phyloP scores from a whole-genome alignment of 2,888 invertebrate genomes.

The Microplitis deprimator region DNA sequence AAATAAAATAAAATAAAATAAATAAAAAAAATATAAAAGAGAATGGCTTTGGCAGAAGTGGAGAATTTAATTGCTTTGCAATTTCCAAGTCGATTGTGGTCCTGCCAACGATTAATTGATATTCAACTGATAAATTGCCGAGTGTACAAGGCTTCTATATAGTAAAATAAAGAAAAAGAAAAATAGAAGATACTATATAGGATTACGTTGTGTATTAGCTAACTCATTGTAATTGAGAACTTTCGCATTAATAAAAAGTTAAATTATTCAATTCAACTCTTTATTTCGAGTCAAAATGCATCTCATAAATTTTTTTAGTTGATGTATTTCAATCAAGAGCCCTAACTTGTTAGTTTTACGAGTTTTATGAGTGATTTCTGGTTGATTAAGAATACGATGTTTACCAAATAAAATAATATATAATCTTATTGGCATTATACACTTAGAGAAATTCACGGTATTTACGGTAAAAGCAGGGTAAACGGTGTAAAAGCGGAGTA shows the following conservation, averaged over 20 bases:
- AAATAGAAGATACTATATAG: not conserved
- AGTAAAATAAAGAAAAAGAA: not conserved
- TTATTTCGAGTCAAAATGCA: too few species aligned
- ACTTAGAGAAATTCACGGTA: too few species aligned
- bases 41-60: conserved; percentile 11
- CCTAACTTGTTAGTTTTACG: too few species aligned
- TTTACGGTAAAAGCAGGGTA: too few species aligned
- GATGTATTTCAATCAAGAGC: too few species aligned
- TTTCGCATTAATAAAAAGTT: not conserved
- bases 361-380: too few species aligned
- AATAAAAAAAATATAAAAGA: not conserved
- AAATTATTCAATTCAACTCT: not conserved
- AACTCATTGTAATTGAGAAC: not conserved
- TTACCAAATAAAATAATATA: too few species aligned
- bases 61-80: conserved; percentile 33
- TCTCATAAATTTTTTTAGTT: too few species aligned
- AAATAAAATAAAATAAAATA: not conserved
- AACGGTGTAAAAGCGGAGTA: too few species aligned
- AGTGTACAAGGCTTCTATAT: conserved; percentile 6
- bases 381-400: too few species aligned
- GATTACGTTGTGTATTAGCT: not conserved
- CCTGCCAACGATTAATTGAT: conserved; percentile 22
- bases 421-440: too few species aligned
- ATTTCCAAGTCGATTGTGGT: conserved; percentile 25
- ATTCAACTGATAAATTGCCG: conserved; percentile 10